Conservation (phyloP, 2,113 vertebrate species). For the Pygoscelis antarcticus region DNA sequence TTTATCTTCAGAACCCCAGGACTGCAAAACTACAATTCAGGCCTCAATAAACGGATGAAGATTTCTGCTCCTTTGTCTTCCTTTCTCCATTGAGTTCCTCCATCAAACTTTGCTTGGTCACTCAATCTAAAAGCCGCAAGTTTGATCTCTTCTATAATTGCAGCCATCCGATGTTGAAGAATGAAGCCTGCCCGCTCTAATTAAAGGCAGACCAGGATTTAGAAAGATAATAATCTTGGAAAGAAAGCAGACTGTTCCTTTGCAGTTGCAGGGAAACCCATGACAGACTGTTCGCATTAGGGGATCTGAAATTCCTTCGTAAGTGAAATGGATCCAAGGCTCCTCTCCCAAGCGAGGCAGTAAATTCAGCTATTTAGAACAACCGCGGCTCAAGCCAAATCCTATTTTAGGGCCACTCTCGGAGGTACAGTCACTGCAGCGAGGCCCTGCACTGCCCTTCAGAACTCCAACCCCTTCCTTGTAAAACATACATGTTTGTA, state of each 20-base stretch:
- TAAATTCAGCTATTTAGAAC: conserved; percentile 1
- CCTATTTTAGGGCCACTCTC: not conserved
- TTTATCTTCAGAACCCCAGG: not conserved
- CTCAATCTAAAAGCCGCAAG: not conserved
- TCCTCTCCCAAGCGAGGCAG: not conserved
- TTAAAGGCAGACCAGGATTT: not conserved
- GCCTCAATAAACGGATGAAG: not conserved
- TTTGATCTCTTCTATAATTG: not conserved
- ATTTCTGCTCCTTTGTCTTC: not conserved
- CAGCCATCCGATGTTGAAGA: not conserved
- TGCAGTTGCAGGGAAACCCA: not conserved
- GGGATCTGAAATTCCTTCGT: not conserved
- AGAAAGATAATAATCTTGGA: not conserved
- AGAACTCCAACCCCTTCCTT: not conserved
- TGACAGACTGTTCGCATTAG: not conserved
- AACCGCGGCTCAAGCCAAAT: not conserved
- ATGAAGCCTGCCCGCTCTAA: not conserved
- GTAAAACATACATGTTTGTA: not conserved
- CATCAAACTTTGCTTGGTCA: not conserved
- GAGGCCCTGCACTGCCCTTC: not conserved
- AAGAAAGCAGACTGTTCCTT: not conserved
- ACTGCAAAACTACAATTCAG: not conserved
- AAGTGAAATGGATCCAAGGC: not conserved
- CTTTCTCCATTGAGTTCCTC: not conserved
- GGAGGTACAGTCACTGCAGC: not conserved